Conservation (phyloP, 2,797 vertebrate genomes). For the Centropyge bicolor region DNA sequence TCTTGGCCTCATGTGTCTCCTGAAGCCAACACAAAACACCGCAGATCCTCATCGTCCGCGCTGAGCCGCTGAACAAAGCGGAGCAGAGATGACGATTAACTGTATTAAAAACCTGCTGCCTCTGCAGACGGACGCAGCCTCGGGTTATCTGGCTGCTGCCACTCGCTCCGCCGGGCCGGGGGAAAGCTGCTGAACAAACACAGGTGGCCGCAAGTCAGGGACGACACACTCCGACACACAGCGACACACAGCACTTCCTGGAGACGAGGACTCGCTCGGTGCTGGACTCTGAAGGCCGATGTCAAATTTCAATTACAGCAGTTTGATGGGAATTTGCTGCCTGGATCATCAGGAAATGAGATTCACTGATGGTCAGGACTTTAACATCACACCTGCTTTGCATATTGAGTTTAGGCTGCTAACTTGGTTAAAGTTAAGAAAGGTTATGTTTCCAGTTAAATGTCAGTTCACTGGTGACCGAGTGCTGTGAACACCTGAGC, state of each 20-base stretch:
- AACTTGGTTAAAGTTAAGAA: neutral
- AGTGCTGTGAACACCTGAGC: neutral
- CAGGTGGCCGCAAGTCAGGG: constrained; percentile 84
- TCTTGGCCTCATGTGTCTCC: constrained; percentile 28
- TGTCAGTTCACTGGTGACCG: neutral
- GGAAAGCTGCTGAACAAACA: constrained; percentile 95
- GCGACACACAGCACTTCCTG: constrained; percentile 61
- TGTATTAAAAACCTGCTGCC: constrained; percentile 90
- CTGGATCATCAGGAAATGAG: neutral
- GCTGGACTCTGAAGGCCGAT: constrained; percentile 8
- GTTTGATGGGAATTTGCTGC: neutral
- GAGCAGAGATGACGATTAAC: constrained; percentile 90
- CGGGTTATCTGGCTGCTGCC: constrained; percentile 89
- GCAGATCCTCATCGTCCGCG: constrained; percentile 20
- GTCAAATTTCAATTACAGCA: neutral
- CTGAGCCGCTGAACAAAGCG: constrained; percentile 51
- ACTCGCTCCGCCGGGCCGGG: constrained; percentile 88
- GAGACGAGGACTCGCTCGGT: constrained; percentile 46
- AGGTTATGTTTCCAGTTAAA: neutral
- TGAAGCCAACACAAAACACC: constrained; percentile 25
- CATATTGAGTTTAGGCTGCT: neutral
- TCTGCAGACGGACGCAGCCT: constrained; percentile 91
- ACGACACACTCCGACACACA: constrained; percentile 20
- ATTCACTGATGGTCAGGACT: neutral
- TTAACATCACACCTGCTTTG: neutral